phyloP scores from a whole-genome alignment of 2,888 invertebrate species.

The Lampropteryx suffumata region DNA sequence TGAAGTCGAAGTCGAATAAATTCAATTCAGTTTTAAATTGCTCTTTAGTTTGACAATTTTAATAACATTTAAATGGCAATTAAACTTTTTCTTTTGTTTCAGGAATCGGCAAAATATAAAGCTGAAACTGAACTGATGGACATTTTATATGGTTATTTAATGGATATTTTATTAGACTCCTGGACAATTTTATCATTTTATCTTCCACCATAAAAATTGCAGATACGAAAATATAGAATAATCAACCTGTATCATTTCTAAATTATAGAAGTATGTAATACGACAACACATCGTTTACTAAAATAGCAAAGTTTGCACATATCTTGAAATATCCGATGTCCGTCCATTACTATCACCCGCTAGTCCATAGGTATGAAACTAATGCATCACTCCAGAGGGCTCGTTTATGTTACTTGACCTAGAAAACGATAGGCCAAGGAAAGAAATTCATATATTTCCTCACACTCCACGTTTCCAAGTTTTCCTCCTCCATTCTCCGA shows the following conservation, averaged over 20 bases:
- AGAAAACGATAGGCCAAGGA: conserved; percentile 20
- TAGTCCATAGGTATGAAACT: conserved; percentile 11
- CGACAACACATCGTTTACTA: conserved; percentile 7
- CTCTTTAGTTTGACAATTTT: neutral
- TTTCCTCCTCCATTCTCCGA: conserved; percentile 1
- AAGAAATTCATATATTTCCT: conserved; percentile 20
- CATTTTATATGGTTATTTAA: too few relatives aligned
- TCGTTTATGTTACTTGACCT: conserved; percentile 26
- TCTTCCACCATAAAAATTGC: too few relatives aligned
- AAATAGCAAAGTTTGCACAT: conserved; percentile 17
- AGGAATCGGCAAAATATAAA: too few relatives aligned
- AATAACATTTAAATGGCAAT: neutral
- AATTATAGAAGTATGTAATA: neutral
- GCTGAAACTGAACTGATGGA: too few relatives aligned
- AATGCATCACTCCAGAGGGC: conserved; percentile 18
- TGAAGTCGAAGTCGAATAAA: too few relatives aligned
- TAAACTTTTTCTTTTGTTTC: too few relatives aligned
- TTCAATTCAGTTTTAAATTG: neutral
- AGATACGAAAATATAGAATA: too few relatives aligned
- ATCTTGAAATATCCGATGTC: conserved; percentile 26
- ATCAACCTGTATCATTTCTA: too few relatives aligned
- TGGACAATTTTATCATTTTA: too few relatives aligned
- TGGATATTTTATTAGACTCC: too few relatives aligned
- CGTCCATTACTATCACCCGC: conserved; percentile 18
- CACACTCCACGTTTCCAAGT: conserved; percentile 13